Evolutionary conservation across 2,113 vertebrate species (phyloP).

Genomic region (chimpanzee (Pan troglodytes)): NHGRI_mPanTro3-v2.1_pri NC_072413.2:103097001-103097500

Average conservation of each 20-base stretch:
- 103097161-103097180: not conserved
- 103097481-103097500: no score
- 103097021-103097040: not conserved
- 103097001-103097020: fast-evolving
- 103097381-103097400: not conserved
- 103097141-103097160: no score
- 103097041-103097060: not conserved
- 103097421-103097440: not conserved
- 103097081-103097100: not conserved
- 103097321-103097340: no score
- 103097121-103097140: fast-evolving
- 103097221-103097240: fast-evolving
- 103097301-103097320: no score
- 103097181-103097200: not conserved
- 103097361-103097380: no score
- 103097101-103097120: not conserved
- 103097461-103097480: no score
- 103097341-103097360: no score
- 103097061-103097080: not conserved
- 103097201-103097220: not conserved
- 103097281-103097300: no score
- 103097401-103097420: not conserved
- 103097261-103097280: no score
- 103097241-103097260: no score
- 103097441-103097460: not conserved